These are phyloP conservation scores for Leucosticte australis DNA, from an alignment of 2,113 vertebrate species.

Conservation along the genomic window DNA sequence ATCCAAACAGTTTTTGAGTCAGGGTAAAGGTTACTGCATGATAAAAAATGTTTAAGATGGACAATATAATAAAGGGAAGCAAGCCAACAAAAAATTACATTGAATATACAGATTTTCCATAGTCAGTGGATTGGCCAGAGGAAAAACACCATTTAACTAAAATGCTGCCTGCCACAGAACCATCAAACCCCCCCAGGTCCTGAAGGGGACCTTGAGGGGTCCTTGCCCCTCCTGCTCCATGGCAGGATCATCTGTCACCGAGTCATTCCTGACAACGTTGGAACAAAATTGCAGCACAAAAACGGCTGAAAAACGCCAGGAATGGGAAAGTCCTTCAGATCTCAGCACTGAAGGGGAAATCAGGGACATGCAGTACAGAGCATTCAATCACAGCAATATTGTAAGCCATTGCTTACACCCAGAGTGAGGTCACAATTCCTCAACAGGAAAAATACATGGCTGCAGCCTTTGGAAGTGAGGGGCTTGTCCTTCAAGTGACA, in stretches of 20 bases:
- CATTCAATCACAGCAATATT: not conserved
- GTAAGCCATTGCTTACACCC: not conserved
- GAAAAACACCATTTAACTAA: not conserved
- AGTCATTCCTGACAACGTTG: not conserved
- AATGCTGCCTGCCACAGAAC: conserved; percentile 7
- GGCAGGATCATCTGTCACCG: not conserved
- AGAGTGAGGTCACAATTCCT: not conserved
- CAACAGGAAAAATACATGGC: not conserved
- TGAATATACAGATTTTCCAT: not conserved
- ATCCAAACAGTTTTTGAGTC: not conserved
- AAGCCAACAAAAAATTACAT: not conserved
- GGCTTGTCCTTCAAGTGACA: conserved; percentile 12
- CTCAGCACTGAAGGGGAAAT: not conserved
- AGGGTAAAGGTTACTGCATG: not conserved
- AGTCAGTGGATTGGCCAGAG: not conserved
- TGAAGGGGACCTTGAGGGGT: not conserved
- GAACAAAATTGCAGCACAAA: fast-evolving
- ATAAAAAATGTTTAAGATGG: not conserved
- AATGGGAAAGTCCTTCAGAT: not conserved
- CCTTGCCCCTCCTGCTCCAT: not conserved
- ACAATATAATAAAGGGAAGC: not conserved
- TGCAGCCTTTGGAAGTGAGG: not conserved
- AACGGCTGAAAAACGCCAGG: fast-evolving
- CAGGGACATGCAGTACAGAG: fast-evolving
- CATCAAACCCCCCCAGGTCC: not conserved